phyloP scores from a whole-genome alignment of 2,113 vertebrate genomes.

The Halcyon senegalensis region DNA sequence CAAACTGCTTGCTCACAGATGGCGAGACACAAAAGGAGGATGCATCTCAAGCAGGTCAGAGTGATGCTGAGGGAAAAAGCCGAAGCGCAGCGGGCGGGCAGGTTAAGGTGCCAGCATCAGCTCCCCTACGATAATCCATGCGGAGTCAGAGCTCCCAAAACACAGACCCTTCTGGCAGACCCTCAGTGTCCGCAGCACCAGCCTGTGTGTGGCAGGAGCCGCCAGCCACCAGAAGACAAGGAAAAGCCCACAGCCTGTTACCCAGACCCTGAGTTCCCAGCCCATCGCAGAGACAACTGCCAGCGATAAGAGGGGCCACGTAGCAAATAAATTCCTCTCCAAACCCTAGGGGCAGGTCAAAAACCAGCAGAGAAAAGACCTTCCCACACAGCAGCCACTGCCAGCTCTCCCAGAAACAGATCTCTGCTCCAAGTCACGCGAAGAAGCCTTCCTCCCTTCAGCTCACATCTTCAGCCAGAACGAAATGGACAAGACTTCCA shows the following conservation, averaged over 20 bases:
- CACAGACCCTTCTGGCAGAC: not conserved
- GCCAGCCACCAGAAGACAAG: not conserved
- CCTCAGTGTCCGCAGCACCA: not conserved
- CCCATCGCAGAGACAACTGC: not conserved
- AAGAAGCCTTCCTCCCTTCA: not conserved
- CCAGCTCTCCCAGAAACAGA: not conserved
- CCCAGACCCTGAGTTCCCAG: not conserved
- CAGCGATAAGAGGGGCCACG: not conserved
- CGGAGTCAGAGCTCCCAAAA: not conserved
- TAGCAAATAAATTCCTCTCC: slow-evolving; percentile 19
- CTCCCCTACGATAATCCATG: not conserved
- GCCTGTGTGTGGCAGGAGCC: not conserved
- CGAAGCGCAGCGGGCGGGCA: accelerated
- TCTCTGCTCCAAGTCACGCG: not conserved
- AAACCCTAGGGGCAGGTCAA: slow-evolving; percentile 13
- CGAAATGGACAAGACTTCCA: not conserved
- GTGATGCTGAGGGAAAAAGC: not conserved
- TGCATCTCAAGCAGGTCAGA: not conserved
- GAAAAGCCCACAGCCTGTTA: not conserved
- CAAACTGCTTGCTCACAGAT: accelerated
- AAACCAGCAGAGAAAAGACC: slow-evolving; percentile 31
- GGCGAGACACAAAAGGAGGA: not conserved
- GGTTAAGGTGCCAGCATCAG: not conserved
- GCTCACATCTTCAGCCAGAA: not conserved
- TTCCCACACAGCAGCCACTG: not conserved